Evolutionary conservation across 2,113 vertebrate species (phyloP), one percentile per base, ranked within the genome.

Genomic region (Boleophthalmus pectinirostris): DNA sequence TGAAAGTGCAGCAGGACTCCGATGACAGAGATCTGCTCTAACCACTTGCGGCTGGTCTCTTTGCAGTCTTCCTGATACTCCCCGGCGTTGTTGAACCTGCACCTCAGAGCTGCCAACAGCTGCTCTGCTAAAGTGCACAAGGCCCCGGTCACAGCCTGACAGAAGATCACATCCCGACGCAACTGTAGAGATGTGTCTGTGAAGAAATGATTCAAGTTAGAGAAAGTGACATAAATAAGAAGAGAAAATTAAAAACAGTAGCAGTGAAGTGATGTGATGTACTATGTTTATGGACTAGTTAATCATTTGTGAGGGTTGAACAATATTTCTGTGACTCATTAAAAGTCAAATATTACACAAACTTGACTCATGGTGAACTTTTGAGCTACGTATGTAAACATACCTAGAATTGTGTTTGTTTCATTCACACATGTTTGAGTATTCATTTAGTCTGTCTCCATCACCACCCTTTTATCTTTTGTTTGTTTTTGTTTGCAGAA

Each of bases 1-100:
- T 98, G 98, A 87, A 96, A 99, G 92, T 96, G 95, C 54, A 99
- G 89, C 29, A 99, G 88, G 81, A 95, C 94, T 0, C 97, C 97
- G 0, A 97, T 98, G 85, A 91, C 94, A 0, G 96, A 94, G 70
- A 97, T 95, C 85, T 99, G 97, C 85, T 99, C 97, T 85, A 99
- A 91, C 98, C 98, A 99, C 86, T 98, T 98, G 84, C 93, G 95
- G 92, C 98, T 99, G 90, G 96, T 97, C 0, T 99, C 98, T 43
- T 96, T 95, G 93, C 96, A 92, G 85, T 95, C 97, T 67, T 98
- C 97, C 72, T 98, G 96, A 0, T 99, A 99, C 66, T 99, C 98
- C 66, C 97, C 97, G 0, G 95, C 96, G 78, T 98, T 98, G 92
- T 98, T 99, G 90, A 96, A 98, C 24, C 96, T 93, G 38, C 92